phyloP scores from a whole-genome alignment of 2,888 invertebrate genomes.

The Xanthostigma xanthostigma region DNA sequence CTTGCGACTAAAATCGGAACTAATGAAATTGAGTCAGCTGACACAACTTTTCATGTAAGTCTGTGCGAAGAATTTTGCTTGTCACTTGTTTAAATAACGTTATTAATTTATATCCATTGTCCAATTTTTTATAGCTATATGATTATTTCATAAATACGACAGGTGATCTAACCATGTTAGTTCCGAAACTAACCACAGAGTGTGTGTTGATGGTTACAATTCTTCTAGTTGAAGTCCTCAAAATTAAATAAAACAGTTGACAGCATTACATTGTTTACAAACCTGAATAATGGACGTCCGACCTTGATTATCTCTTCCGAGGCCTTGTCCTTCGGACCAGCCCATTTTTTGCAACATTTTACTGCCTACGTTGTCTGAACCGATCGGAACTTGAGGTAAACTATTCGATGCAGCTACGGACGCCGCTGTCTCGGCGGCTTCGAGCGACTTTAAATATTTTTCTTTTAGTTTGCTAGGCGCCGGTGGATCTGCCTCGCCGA shows the following conservation, averaged over 20 bases:
- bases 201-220: too few species aligned
- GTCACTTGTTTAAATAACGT: too few species aligned
- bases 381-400: slow-evolving; percentile 38
- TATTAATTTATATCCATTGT: too few species aligned
- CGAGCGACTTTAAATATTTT: slow-evolving; percentile 46
- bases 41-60: too few species aligned
- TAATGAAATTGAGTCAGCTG: too few species aligned
- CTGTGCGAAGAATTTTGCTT: too few species aligned
- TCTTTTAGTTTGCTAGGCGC: slow-evolving; percentile 58
- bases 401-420: slow-evolving; percentile 36
- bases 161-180: too few species aligned
- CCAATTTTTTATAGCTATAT: too few species aligned
- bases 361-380: slow-evolving; percentile 86
- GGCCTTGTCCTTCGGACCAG: slow-evolving; percentile 93
- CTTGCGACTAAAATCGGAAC: too few species aligned
- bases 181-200: too few species aligned
- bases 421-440: slow-evolving; percentile 30
- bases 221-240: neutral
- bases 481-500: slow-evolving; percentile 74
- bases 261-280: slow-evolving; percentile 14
- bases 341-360: slow-evolving; percentile 97
- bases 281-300: slow-evolving; percentile 86
- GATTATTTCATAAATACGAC: too few species aligned
- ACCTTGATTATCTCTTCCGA: slow-evolving; percentile 88
- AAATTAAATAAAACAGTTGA: slow-evolving; percentile 1